Conservation (phyloP, 2,797 vertebrate species). For the Diplodus puntazzo region DNA sequence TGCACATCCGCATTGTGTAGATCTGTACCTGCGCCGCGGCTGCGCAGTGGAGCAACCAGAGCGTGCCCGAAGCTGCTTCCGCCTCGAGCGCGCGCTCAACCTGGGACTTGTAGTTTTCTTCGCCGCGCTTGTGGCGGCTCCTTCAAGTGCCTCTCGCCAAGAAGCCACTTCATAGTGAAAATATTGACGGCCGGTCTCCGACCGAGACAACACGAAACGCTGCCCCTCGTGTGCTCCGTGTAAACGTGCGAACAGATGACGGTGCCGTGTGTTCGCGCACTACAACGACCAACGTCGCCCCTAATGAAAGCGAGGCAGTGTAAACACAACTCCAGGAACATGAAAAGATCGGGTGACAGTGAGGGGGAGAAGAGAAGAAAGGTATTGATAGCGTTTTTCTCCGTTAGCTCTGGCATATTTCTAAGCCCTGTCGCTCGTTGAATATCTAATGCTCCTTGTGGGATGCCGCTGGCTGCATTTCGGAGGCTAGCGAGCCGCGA, state of each 20-base stretch:
- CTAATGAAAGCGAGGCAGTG: slow-evolving; percentile 77
- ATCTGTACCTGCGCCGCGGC: slow-evolving; percentile 46
- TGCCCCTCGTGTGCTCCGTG: fast-evolving
- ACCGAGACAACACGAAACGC: fast-evolving
- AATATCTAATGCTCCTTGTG: slow-evolving; percentile 77
- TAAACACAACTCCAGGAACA: slow-evolving; percentile 89
- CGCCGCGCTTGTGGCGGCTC: fast-evolving
- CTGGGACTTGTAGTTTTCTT: slow-evolving; percentile 85
- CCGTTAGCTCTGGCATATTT: slow-evolving; percentile 79
- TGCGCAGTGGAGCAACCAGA: slow-evolving; percentile 58
- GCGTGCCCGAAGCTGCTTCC: slow-evolving; percentile 67
- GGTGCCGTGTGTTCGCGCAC: slow-evolving; percentile 43
- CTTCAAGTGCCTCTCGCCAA: fast-evolving
- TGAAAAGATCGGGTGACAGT: slow-evolving; percentile 91
- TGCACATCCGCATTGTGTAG: neutral
- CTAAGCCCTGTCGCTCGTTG: slow-evolving; percentile 74
- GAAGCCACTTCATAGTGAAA: neutral
- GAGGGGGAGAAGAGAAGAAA: slow-evolving; percentile 90
- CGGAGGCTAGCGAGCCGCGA: slow-evolving; percentile 66
- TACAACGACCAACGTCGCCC: slow-evolving; percentile 80
- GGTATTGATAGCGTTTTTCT: slow-evolving; percentile 89
- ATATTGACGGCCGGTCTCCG: fast-evolving
- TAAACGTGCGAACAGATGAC: neutral
- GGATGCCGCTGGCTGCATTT: slow-evolving; percentile 74
- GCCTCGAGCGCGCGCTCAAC: slow-evolving; percentile 28